Base-by-base conservation (phyloP, 1,140 invertebrate genomes). In the Diprion similis region DNA sequence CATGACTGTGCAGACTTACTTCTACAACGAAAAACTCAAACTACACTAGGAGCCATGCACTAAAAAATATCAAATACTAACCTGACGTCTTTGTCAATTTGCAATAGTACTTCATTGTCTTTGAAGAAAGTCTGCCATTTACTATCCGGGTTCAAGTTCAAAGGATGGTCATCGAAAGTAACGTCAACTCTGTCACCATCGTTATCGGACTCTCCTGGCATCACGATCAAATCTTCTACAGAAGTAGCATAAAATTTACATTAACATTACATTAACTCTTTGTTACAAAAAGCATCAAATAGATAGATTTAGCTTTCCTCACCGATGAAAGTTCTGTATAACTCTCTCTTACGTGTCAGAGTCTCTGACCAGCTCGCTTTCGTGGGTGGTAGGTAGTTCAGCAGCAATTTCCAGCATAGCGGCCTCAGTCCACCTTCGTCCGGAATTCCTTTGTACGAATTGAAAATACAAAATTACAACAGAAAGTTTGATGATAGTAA, bases 31-130 rank as follows among this genome's bases (percentile, higher is more conserved):
- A 37, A 37, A 37, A 1, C 24, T 37, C 2, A 6, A 37, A 37
- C 24, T 37, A 37, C 24, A 6, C 24, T 37, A 6, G 24, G 24
- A 37, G 6, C 24, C 1, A 37, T 37, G 24, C 24, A 37, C 6
- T 37, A 37, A 37, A 37, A 10, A 17, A 37, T 37, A 37, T 37
- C 6, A 37, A 37, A 37, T 37, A 59, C 76, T 75, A 84, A 93
- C 93, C 96, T 91, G 18, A 98, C 97, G 89, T 99, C 98, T 87
- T 98, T 99, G 85, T 99, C 97, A 81, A 99, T 99, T 90, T 99
- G 97, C 71, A 97, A 86, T 10, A 99, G 85, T 76, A 97, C 95
- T 89, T 99, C 97, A 87, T 99, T 99, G 83, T 99, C 97, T 86
- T 96, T 97, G 85, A 99, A 99, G 85, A 93, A 97, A 0, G 92